Base-by-base conservation (phyloP, 2,797 vertebrate genomes). In the Triplophysa bombifrons region DNA sequence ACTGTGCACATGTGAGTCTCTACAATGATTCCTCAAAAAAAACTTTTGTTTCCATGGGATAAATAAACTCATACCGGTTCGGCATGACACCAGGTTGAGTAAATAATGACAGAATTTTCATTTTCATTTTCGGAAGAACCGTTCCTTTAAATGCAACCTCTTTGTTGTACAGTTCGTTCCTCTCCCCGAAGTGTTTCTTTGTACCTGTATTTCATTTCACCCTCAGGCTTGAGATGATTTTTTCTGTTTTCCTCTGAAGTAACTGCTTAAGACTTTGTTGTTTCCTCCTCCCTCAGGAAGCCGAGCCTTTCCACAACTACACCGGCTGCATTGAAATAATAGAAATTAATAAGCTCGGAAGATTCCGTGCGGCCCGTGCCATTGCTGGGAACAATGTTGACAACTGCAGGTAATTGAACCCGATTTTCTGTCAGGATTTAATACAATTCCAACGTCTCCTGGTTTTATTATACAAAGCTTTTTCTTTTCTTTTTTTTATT, bases 301-400 rank as follows among this genome's bases (percentile, higher is more conserved):
- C 91, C 19, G 84, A 89, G 83, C 91, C 92, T 80, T 87, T 94
- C 64, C 82, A 91, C 87, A 97, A 96, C 93, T 97, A 93, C 72
- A 95, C 92, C 53, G 95, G 95, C 86, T 98, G 95, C 89, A 93
- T 96, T 87, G 90, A 94, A 92, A 85, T 96, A 3, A 71, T 88
- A 84, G 89, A 95, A 92, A 92, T 97, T 56, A 96, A 95, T 90
- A 90, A 91, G 10, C 34, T 84, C 55, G 86, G 86, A 87, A 89
- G 90, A 87, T 95, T 97, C 85, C 85, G 80, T 85, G 84, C 85
- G 64, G 93, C 88, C 20, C 91, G 91, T 2, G 91, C 95, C 78
- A 83, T 95, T 22, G 75, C 86, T 78, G 90, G 92, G 86, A 92
- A 85, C 81, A 94, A 95, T 81, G 73, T 94, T 51, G 84, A 85